A percentile compares a stretch with the other conserved stretches of the same genome.
Conservation (phyloP, 2,113 vertebrate species). For the Aphyosemion australe region DNA sequence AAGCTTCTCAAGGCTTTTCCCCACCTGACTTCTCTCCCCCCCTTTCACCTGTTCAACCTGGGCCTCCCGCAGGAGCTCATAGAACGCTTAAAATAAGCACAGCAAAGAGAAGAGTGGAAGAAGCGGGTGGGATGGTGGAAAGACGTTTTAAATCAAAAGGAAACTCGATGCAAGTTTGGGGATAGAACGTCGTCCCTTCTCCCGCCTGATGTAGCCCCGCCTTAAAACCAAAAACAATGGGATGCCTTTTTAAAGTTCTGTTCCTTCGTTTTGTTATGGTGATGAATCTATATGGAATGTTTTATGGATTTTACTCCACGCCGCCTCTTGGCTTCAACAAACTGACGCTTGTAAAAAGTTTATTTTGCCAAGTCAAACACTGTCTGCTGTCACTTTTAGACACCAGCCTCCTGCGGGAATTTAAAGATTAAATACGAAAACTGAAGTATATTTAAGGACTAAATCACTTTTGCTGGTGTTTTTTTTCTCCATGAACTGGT, state of each 20-base stretch:
- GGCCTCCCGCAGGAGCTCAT: constrained; percentile 96
- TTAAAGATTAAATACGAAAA: constrained; percentile 38
- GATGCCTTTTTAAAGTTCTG: constrained; percentile 67
- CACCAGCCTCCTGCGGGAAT: constrained; percentile 29
- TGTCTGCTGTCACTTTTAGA: constrained; percentile 21
- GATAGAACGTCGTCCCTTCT: constrained; percentile 15
- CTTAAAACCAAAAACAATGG: constrained; percentile 81
- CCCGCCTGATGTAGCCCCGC: constrained; percentile 64
- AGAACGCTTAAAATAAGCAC: constrained; percentile 90
- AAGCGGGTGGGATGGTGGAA: constrained; percentile 22
- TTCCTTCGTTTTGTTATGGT: constrained; percentile 45
- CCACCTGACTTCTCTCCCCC: constrained; percentile 84
- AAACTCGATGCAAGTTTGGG: constrained; percentile 25
- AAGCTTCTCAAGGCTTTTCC: constrained; percentile 89
- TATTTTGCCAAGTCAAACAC: constrained; percentile 25
- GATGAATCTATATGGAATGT: constrained; percentile 50
- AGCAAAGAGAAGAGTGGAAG: constrained; percentile 4
- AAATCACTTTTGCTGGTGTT: constrained; percentile 8
- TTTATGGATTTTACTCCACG: constrained; percentile 57
- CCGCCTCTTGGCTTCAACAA: constrained; percentile 22
- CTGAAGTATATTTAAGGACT: constrained; percentile 64
- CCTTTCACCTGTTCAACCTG: constrained; percentile 90
- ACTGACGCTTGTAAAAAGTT: constrained; percentile 30
- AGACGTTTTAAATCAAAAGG: constrained; percentile 1
- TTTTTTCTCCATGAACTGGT: constrained; percentile 31